A percentile compares a stretch with the other conserved stretches of the same genome.
These are phyloP conservation scores for Chrysolina haemoptera DNA, from an alignment of 2,888 invertebrate genomes.

Conservation along the genomic window DNA sequence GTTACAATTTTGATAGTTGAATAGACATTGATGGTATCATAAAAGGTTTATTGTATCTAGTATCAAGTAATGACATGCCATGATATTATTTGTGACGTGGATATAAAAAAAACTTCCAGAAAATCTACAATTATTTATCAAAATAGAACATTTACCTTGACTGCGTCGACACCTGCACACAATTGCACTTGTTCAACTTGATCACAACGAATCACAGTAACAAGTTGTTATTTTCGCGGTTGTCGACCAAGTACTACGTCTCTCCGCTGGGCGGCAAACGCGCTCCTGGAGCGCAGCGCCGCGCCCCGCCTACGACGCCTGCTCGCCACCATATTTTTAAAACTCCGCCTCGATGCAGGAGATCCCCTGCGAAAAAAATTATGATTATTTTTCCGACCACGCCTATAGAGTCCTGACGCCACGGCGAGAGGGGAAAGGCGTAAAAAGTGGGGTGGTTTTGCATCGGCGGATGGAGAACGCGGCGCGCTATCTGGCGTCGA, in stretches of 20 bases:
- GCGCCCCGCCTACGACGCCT: conserved; percentile 61
- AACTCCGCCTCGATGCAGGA: conserved; percentile 66
- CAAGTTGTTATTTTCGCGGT: conserved; percentile 47
- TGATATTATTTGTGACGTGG: too few species aligned
- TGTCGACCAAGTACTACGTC: conserved; percentile 54
- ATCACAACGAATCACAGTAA: conserved; percentile 33
- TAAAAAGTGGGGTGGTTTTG: conserved; percentile 52
- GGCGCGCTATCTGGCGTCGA: conserved; percentile 49
- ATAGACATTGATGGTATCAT: too few species aligned
- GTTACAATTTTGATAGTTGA: too few species aligned
- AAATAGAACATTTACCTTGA: conserved; percentile 36
- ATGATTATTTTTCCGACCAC: conserved; percentile 61
- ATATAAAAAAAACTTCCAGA: too few species aligned
- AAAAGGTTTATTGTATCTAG: too few species aligned
- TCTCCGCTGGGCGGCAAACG: conserved; percentile 53
- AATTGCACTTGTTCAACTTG: conserved; percentile 45
- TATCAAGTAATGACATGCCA: too few species aligned
- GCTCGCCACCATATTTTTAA: conserved; percentile 65
- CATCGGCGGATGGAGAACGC: conserved; percentile 28
- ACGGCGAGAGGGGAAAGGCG: conserved; percentile 53
- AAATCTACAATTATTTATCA: too few species aligned
- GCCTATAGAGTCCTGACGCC: conserved; percentile 54
- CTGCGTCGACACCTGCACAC: conserved; percentile 34
- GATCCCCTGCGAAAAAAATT: conserved; percentile 63
- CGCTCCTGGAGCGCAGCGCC: conserved; percentile 64